Evolutionary conservation across 1,140 invertebrate genomes (phyloP).

Genomic region (Orius laevigatus): DNA sequence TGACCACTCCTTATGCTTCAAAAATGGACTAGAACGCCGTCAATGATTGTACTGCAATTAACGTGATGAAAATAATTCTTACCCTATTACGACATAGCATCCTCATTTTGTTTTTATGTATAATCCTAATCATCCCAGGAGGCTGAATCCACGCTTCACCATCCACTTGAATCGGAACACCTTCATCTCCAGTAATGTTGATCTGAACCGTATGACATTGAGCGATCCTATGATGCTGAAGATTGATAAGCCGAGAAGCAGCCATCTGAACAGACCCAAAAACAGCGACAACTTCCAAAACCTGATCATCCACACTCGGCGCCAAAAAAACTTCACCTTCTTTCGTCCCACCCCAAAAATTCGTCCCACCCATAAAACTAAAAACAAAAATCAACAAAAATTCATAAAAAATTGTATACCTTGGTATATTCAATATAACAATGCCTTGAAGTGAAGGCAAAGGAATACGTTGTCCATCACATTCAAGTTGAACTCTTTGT

Average conservation of each 20-base stretch:
- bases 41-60: too few species aligned
- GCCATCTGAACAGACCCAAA: constrained; percentile 96
- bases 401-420: constrained; percentile 28
- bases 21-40: too few species aligned
- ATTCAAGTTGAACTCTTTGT: constrained; percentile 82
- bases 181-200: constrained; percentile 78
- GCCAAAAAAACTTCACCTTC: constrained; percentile 75
- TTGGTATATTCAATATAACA: constrained; percentile 93
- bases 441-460: constrained; percentile 89
- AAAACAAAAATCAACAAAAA: constrained; percentile 21
- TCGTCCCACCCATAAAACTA: constrained; percentile 95
- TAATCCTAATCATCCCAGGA: constrained; percentile 84
- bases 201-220: constrained; percentile 92
- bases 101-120: constrained; percentile 93
- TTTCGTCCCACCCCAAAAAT: constrained; percentile 90
- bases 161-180: constrained; percentile 84
- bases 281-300: constrained; percentile 89
- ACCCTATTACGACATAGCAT: constrained; percentile 82
- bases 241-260: constrained; percentile 80
- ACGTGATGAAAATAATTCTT: constrained; percentile 22
- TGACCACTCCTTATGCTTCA: too few species aligned
- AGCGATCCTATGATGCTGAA: constrained; percentile 92
- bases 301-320: constrained; percentile 81
- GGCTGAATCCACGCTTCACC: constrained; percentile 98
- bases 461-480: constrained; percentile 80